A percentile compares a stretch with the other conserved stretches of the same genome.
Conservation (phyloP, 2,797 vertebrate genomes). For the Paguma larvata region DNA sequence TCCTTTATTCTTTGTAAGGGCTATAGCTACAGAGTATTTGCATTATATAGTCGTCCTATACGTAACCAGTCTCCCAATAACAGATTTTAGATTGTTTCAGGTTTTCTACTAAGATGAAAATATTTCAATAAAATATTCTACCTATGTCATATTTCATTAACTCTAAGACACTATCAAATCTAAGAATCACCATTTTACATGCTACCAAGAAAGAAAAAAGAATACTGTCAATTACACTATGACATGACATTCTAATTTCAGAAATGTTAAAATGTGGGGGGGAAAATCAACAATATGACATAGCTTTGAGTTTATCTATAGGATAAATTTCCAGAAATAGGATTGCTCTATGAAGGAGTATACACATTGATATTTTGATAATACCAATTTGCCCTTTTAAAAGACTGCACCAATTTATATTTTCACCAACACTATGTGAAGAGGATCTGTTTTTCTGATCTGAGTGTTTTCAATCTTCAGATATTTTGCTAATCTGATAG, state of each 20-base stretch:
- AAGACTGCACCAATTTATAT: not conserved
- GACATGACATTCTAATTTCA: not conserved
- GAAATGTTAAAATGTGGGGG: not conserved
- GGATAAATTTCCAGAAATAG: constrained; percentile 12
- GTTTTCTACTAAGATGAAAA: not conserved
- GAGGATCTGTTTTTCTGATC: not conserved
- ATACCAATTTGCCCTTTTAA: not conserved
- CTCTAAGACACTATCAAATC: not conserved
- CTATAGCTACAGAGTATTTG: not conserved
- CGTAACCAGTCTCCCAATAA: not conserved
- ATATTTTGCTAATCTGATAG: not conserved
- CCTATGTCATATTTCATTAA: not conserved
- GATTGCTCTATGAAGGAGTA: not conserved
- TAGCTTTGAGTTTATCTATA: constrained; percentile 16
- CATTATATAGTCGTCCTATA: not conserved
- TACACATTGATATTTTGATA: not conserved
- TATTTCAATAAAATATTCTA: not conserved
- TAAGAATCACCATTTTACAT: not conserved
- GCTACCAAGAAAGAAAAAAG: constrained; percentile 20
- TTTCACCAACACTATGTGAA: not conserved
- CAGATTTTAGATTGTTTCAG: not conserved
- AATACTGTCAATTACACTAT: not conserved
- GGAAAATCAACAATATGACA: not conserved
- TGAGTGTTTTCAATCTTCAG: not conserved
- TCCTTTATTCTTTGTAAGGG: not conserved